Percentiles rank a stretch among this genome's conserved stretches.
Evolutionary conservation across 2,888 invertebrate species (phyloP).

Genomic region (Lissocephala sabroskyi): DNA sequence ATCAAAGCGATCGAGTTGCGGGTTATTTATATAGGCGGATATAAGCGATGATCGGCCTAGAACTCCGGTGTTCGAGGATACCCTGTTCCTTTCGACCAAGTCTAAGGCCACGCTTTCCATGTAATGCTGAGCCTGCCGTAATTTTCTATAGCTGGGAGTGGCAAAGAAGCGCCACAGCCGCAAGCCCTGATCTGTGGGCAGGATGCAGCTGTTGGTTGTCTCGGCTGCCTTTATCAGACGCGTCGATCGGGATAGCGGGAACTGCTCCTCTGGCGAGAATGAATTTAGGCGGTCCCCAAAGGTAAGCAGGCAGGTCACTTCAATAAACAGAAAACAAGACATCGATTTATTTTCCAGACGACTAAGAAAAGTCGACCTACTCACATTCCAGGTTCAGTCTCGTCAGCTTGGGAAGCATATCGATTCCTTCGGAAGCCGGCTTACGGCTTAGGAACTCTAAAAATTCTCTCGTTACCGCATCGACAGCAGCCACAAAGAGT

Average conservation of each 20-base stretch:
- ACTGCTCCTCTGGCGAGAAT: conserved; percentile 77
- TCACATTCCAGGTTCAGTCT: conserved; percentile 86
- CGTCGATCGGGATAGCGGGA: conserved; percentile 77
- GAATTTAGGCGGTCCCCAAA: conserved; percentile 81
- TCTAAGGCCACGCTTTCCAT: conserved; percentile 83
- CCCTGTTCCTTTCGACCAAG: conserved; percentile 76
- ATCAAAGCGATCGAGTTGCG: conserved; percentile 83
- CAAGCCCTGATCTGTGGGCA: conserved; percentile 71
- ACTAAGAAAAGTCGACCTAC: conserved; percentile 24
- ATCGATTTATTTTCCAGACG: not conserved
- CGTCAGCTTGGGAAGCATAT: conserved; percentile 78
- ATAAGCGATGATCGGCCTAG: conserved; percentile 74
- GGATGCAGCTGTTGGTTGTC: conserved; percentile 77
- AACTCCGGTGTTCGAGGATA: conserved; percentile 72
- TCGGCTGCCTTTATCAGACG: conserved; percentile 82
- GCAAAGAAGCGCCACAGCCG: conserved; percentile 79
- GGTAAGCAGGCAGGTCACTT: conserved; percentile 82
- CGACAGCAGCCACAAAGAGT: conserved; percentile 78
- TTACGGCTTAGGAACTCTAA: conserved; percentile 73
- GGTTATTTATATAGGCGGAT: conserved; percentile 79
- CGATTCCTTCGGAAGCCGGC: conserved; percentile 71
- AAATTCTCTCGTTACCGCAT: conserved; percentile 80
- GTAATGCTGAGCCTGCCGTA: conserved; percentile 79
- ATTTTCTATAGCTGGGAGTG: conserved; percentile 81
- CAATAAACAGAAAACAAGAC: no score